phyloP scores from a whole-genome alignment of 2,113 vertebrate genomes.

The Ahaetulla prasina region DNA sequence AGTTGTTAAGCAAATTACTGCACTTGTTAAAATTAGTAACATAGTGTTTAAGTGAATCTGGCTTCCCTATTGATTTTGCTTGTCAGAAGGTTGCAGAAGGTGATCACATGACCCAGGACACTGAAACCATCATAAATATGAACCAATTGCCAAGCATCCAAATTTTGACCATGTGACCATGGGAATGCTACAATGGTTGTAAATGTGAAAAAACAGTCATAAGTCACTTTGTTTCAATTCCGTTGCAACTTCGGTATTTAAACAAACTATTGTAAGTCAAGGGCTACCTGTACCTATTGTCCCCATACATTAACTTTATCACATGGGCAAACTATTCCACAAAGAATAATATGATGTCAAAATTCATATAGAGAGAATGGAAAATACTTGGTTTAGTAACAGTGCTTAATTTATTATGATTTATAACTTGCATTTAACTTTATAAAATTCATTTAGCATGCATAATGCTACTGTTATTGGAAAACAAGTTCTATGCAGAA shows the following conservation, averaged over 20 bases:
- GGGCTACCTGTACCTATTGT: neutral
- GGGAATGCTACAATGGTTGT: neutral
- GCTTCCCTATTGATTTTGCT: too few species aligned
- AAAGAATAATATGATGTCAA: neutral
- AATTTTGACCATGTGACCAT: neutral
- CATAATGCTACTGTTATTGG: neutral
- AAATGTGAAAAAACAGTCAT: neutral
- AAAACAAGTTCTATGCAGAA: neutral
- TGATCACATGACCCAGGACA: too few species aligned
- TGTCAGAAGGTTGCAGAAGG: too few species aligned
- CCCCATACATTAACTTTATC: neutral
- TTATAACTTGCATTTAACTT: neutral
- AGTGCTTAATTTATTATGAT: neutral
- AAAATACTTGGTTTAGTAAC: neutral
- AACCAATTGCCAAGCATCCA: neutral
- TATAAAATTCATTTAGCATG: neutral
- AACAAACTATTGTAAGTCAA: neutral
- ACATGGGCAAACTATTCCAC: neutral
- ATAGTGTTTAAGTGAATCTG: too few species aligned
- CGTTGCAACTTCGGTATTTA: neutral
- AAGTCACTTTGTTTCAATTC: neutral
- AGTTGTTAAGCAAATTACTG: neutral
- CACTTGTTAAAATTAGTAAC: too few species aligned
- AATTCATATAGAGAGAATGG: neutral
- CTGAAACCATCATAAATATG: neutral